These are phyloP conservation scores for Synanthedon formicaeformis DNA, from an alignment of 2,888 invertebrate genomes.

Conservation along the genomic window DNA sequence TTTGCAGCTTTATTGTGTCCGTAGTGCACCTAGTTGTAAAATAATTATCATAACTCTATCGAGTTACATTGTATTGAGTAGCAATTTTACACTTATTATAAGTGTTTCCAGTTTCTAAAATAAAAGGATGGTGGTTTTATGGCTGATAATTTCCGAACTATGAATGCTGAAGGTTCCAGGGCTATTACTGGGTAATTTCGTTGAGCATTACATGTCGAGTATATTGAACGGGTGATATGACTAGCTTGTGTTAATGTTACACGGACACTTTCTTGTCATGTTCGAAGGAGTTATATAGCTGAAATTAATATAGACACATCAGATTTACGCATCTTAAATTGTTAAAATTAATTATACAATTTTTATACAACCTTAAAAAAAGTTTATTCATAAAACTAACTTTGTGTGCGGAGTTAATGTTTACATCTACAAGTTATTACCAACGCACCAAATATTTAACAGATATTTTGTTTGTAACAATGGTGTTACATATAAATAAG, in stretches of 20 bases:
- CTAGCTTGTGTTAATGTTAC: constrained; percentile 45
- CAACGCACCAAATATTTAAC: too few species aligned
- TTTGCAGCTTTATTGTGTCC: background rate
- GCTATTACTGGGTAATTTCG: constrained; percentile 63
- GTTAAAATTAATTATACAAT: background rate
- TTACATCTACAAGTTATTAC: too few species aligned
- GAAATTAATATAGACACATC: constrained; percentile 11
- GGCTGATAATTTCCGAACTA: constrained; percentile 67
- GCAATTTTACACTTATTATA: constrained; percentile 39
- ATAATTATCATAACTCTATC: constrained; percentile 23
- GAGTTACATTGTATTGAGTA: constrained; percentile 28
- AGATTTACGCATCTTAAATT: constrained; percentile 18
- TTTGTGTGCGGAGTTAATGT: too few species aligned
- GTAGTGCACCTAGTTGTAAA: constrained; percentile 16
- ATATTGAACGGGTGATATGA: constrained; percentile 45
- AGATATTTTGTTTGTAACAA: too few species aligned
- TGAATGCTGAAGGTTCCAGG: constrained; percentile 54
- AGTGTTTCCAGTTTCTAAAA: constrained; percentile 46
- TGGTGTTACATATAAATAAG: too few species aligned
- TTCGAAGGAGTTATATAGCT: constrained; percentile 33
- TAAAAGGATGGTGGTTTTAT: constrained; percentile 58
- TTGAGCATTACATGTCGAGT: constrained; percentile 47
- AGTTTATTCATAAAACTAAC: too few species aligned
- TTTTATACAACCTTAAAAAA: too few species aligned
- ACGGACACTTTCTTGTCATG: constrained; percentile 55